Conservation (phyloP, 92 coral and sea anemone species). For the Umimayanthus chanpuru region DNA sequence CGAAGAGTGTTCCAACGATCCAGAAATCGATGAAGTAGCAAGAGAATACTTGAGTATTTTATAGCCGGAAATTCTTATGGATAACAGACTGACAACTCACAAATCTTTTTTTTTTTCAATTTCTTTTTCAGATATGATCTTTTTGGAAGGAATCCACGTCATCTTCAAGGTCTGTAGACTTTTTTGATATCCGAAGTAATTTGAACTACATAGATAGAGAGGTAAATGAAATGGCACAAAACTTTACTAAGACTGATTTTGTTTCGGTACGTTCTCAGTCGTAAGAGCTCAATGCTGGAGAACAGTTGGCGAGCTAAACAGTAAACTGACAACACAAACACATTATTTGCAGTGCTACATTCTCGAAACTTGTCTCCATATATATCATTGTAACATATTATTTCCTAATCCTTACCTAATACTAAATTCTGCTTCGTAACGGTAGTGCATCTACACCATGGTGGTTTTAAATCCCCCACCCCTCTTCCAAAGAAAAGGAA, state of each 20-base stretch:
- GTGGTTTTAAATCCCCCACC: too few relatives aligned
- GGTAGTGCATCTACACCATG: too few relatives aligned
- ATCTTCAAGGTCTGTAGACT: constrained; percentile 80
- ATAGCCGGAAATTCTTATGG: background rate
- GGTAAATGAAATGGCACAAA: background rate
- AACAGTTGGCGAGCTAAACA: background rate
- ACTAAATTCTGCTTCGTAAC: too few relatives aligned
- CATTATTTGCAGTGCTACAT: too few relatives aligned
- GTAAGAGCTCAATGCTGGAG: background rate
- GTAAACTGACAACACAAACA: background rate
- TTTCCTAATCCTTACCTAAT: too few relatives aligned
- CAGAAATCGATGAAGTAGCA: background rate
- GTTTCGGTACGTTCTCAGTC: background rate
- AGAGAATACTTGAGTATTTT: too few relatives aligned
- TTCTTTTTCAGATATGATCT: constrained; percentile 80
- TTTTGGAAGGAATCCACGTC: constrained; percentile 83
- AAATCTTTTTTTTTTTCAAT: background rate
- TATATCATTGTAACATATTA: too few relatives aligned
- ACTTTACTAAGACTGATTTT: too few relatives aligned
- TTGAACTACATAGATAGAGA: background rate
- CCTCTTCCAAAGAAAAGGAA: too few relatives aligned
- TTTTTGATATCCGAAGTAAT: background rate
- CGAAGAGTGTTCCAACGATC: too few relatives aligned
- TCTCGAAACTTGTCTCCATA: too few relatives aligned
- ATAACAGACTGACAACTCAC: background rate